Evolutionary conservation across 2,113 vertebrate species (phyloP), one percentile per base, ranked within the genome.

Genomic region (Vicugna pacos): DNA sequence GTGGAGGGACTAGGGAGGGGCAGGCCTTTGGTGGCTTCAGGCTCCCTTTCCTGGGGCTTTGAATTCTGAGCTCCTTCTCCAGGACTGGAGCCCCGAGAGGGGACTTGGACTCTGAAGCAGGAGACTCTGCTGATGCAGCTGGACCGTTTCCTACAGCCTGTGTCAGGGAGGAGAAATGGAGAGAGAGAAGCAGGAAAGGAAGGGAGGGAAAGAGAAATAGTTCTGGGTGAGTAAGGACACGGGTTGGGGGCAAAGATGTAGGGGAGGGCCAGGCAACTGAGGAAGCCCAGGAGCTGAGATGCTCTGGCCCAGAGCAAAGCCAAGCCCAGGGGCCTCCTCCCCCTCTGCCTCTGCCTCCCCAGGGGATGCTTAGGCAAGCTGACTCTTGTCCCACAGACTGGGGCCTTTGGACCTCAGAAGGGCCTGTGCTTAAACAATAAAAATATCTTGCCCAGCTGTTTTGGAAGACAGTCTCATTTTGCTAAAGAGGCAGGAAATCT

Each of bases 251-350:
- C 38, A n/a, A 26, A 26, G 17, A 58, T 67, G 22, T 60, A 22
- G 2, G 5, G 22, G 67, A 22, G 2, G 5, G n/a, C 14, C 1
- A 0, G 28, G 12, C 9, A 62, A 38, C 12, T 26, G 1, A 0
- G 16, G 14, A 13, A n/a, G 6, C n/a, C 28, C 42, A 12, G 28
- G 5, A 38, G 60, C 20, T 26, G 64, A 87, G 83, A 24, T 1
- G 15, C 6, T 30, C 3, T 19, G 35, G 48, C 35, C 46, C 56
- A 7, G 35, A 28, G 26, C 11, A 4, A 38, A 85, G 54, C 54
- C 9, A 7, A 56, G 24, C 20, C 26, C 2, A 1, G 1, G 17
- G 17, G 30, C 22, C 56, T 77, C 35, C 64, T 73, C 20, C 8
- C 3, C 38, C 11, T 20, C 50, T 0, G 0, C 28, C 35, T 67